Base-by-base conservation (phyloP, 2,797 vertebrate genomes). In the Erpetoichthys calabaricus region DNA sequence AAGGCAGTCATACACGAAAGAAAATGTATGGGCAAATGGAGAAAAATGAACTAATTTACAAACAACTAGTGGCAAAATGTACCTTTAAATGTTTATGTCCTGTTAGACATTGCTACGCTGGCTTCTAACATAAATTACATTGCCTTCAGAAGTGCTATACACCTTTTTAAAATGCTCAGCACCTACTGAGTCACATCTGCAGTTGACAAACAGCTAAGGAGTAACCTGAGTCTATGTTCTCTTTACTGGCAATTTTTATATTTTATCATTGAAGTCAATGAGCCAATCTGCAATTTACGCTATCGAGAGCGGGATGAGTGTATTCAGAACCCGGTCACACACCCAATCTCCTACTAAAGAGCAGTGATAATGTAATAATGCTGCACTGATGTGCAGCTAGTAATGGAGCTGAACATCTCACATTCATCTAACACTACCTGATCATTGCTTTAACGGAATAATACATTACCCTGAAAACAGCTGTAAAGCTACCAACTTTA, bases 241-340 rank as follows among this genome's bases (percentile, higher is more conserved):
- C 84, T 86, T 86, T 82, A 87, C 83, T 88, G 87, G 86, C 87
- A 89, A 90, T 91, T 91, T 85, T 91, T 86, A 89, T 90, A 89
- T 91, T 91, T 91, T 89, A 91, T 91, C 87, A 91, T 91, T 91
- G 87, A 90, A 92, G 89, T 90, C 89, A 91, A 92, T 92, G 90
- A 92, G 89, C 86, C 89, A 85, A 85, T 89, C 87, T 88, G 87
- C 88, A 91, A 91, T 92, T 91, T 90, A 87, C 85, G 84, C 87
- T 85, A 83, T 85, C 83, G 79, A 87, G 84, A 86, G 85, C 86
- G 80, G 90, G 89, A 91, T 91, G 89, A 92, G 87, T 89, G 88
- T 90, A 88, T 89, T 88, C 85, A 88, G 86, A 90, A 85, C 89
- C 83, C 87, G 90, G 90, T 90, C 89, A 89, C 84, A 86, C 88